Percentiles rank a stretch among this genome's conserved stretches.
Conservation (phyloP, 92 coral and sea anemone species). For the Blastomussa wellsi region DNA sequence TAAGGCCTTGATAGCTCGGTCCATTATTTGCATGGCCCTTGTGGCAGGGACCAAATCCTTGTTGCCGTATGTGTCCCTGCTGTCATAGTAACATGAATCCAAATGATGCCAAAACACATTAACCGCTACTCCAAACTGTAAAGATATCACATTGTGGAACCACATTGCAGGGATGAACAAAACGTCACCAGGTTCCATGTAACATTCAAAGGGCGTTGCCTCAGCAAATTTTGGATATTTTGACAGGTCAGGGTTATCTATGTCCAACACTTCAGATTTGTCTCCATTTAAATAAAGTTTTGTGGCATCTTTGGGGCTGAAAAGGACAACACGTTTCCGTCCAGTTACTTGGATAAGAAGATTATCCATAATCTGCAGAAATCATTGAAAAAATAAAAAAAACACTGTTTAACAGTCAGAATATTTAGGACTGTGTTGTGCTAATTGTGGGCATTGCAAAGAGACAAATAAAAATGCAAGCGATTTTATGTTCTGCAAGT, state of each 20-base stretch:
- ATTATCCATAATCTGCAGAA: constrained; percentile 79
- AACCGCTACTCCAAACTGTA: constrained; percentile 84
- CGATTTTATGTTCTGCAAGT: too few relatives aligned
- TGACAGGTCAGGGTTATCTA: constrained; percentile 71
- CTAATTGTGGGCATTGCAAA: neutral
- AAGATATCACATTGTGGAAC: constrained; percentile 82
- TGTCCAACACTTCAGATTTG: constrained; percentile 79
- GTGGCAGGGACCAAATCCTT: constrained; percentile 84
- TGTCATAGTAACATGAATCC: constrained; percentile 59
- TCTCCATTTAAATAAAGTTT: constrained; percentile 84
- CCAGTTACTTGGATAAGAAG: constrained; percentile 76
- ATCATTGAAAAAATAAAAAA: neutral
- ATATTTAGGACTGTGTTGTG: too few relatives aligned
- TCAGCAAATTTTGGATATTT: constrained; percentile 64
- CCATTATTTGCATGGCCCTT: constrained; percentile 83
- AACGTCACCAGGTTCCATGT: constrained; percentile 80
- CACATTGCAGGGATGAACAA: constrained; percentile 84
- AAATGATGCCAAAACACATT: constrained; percentile 90
- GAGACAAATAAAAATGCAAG: too few relatives aligned
- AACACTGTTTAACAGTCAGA: too few relatives aligned
- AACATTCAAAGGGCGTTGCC: constrained; percentile 63
- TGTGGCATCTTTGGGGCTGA: constrained; percentile 77
- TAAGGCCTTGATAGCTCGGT: constrained; percentile 70
- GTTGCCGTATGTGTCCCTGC: constrained; percentile 82
- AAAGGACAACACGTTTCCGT: constrained; percentile 77